These are phyloP conservation scores for Drosophila seguyi DNA, from an alignment of 1,140 invertebrate genomes.

Conservation along the genomic window DNA sequence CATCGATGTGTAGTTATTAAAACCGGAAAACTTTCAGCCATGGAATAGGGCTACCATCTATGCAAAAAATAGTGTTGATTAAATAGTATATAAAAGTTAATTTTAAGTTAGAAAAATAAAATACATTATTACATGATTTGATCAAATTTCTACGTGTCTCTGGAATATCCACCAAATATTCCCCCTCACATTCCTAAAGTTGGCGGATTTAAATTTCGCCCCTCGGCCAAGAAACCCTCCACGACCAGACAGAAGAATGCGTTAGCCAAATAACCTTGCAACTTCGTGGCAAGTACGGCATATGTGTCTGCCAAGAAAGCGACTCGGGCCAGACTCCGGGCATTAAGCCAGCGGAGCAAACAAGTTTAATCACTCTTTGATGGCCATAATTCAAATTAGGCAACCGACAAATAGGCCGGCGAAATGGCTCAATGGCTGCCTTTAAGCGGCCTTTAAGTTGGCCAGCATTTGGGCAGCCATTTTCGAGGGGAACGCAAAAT, in stretches of 20 bases:
- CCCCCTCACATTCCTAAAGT: not conserved
- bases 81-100: not conserved
- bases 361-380: constrained; percentile 78
- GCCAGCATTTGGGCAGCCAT: constrained; percentile 52
- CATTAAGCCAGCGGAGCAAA: constrained; percentile 54
- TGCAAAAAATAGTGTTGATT: not conserved
- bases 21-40: no score
- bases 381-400: constrained; percentile 81
- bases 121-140: no score
- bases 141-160: no score
- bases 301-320: constrained; percentile 62
- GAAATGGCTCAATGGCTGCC: constrained; percentile 28
- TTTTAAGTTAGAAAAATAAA: no score
- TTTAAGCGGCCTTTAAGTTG: constrained; percentile 73
- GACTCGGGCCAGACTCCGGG: constrained; percentile 46
- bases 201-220: constrained; percentile 8
- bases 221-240: not conserved
- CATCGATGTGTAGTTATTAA: not conserved
- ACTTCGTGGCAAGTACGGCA: constrained; percentile 20
- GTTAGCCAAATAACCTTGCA: constrained; percentile 36
- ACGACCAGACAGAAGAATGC: constrained; percentile 15
- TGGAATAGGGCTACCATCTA: not conserved
- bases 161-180: not conserved
- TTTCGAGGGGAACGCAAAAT: constrained; percentile 12
- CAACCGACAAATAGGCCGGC: constrained; percentile 69